Percentiles rank a stretch among this genome's conserved stretches.
Evolutionary conservation across 1,140 invertebrate species (phyloP).

Genomic region (Heliconius hermathena): DNA sequence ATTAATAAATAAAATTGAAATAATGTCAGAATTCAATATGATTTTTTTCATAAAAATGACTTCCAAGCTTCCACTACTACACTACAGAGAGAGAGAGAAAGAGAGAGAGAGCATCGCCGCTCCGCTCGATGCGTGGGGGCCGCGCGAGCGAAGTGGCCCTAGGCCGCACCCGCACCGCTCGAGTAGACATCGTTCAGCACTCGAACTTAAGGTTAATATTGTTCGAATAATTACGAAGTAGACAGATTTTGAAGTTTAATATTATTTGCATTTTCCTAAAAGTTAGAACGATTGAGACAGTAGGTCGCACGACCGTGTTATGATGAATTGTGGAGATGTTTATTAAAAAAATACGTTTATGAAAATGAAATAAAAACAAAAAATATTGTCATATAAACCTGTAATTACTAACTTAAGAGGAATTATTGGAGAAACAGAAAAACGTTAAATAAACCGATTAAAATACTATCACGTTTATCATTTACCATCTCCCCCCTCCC

Average conservation of each 20-base stretch:
- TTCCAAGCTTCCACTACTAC: not conserved
- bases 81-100: not conserved
- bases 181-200: slow-evolving; percentile 69
- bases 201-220: slow-evolving; percentile 76
- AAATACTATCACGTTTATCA: slow-evolving; percentile 69
- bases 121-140: slow-evolving; percentile 24
- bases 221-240: slow-evolving; percentile 71
- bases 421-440: slow-evolving; percentile 80
- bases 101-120: not conserved
- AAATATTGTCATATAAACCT: slow-evolving; percentile 81
- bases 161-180: slow-evolving; percentile 41
- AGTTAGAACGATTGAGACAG: slow-evolving; percentile 80
- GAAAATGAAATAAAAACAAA: slow-evolving; percentile 80
- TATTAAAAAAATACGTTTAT: slow-evolving; percentile 81
- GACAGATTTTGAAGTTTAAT: slow-evolving; percentile 79
- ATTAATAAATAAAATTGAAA: not conserved
- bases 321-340: slow-evolving; percentile 79
- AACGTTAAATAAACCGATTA: slow-evolving; percentile 81
- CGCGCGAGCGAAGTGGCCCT: slow-evolving; percentile 31
- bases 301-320: slow-evolving; percentile 80
- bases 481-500: slow-evolving; percentile 40
- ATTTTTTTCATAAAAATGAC: not conserved
- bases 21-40: not conserved
- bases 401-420: slow-evolving; percentile 81
- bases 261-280: slow-evolving; percentile 81